Evolutionary conservation across 2,113 vertebrate species (phyloP), one percentile per base, ranked within the genome.

Genomic region (Petrocephalus microphthalmus): DNA sequence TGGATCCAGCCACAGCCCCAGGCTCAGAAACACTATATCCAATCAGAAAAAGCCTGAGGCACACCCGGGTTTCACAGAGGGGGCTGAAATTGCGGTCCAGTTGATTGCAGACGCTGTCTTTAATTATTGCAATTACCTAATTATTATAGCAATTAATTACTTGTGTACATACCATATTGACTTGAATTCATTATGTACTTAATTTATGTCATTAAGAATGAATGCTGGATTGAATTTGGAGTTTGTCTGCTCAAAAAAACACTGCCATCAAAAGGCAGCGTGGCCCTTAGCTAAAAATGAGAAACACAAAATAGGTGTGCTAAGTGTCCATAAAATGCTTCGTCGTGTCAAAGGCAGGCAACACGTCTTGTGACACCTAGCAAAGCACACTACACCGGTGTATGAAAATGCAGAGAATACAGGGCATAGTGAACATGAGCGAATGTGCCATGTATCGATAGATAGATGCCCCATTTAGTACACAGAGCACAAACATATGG

Each of bases 31-130:
- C 51, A 17, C 20, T 51, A 90, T 91, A 90, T 88, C 52, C 88
- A 90, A 85, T 89, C 87, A 91, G 85, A 87, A 19, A 42, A 71
- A 52, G 89, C 89, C 90, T 74, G 57, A 89, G 67, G 89, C 49
- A 3, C 33, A 51, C 47, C 29, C 19, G 15, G 5, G 5, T 78
- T 37, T 78, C 33, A 37, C 33, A 54, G 19, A 54, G 84, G 3
- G 29, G 42, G 45, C 33, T 29, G 64, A 78, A 74, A 45, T 78
- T 22, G 13, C 78, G 7, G 52, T n/a, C 81, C 17, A 19, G 47
- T 54, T 33, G n/a, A 47, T 56, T 52, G 25, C 22, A 88, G 13
- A 81, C 37, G 25, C 15, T 42, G 22, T 84, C 53, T 84, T 57
- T 29, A 88, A 84, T 56, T 56, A 49, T 83, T 88, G 84, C 60